A percentile compares a stretch with the other conserved stretches of the same genome.
Conservation (phyloP, 1,140 invertebrate species). For the Eupeodes corollae region DNA sequence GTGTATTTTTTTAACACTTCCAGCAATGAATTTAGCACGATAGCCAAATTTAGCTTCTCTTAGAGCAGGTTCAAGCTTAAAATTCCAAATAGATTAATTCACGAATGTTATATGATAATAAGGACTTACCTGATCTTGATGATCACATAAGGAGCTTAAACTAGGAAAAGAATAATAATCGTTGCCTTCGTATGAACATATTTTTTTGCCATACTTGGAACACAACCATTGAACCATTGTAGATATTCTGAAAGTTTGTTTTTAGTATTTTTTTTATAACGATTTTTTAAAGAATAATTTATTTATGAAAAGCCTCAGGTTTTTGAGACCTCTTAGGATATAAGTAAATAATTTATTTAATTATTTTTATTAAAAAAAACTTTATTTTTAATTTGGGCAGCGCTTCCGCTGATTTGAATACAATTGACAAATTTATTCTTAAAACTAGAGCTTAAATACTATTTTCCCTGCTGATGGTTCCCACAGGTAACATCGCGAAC, state of each 20-base stretch:
- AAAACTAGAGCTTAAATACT: no score
- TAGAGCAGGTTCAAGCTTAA: slow-evolving; percentile 56
- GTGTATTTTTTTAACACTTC: slow-evolving; percentile 56
- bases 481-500: no score
- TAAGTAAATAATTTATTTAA: no score
- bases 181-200: slow-evolving; percentile 52
- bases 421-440: no score
- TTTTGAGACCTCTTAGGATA: no score
- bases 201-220: slow-evolving; percentile 63
- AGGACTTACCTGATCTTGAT: slow-evolving; percentile 4
- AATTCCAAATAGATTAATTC: neutral
- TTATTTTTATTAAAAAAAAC: no score
- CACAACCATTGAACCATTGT: slow-evolving; percentile 88
- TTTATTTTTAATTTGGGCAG: no score
- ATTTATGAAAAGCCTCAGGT: no score
- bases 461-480: no score
- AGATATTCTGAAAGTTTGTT: slow-evolving; percentile 58
- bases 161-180: slow-evolving; percentile 73
- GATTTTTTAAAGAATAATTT: neutral
- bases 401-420: no score
- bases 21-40: slow-evolving; percentile 73
- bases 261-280: slow-evolving; percentile 1
- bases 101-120: neutral
- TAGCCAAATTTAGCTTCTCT: slow-evolving; percentile 83
- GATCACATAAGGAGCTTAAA: slow-evolving; percentile 35